phyloP scores from a whole-genome alignment of 2,113 vertebrate species.

The Penelope pileata region DNA sequence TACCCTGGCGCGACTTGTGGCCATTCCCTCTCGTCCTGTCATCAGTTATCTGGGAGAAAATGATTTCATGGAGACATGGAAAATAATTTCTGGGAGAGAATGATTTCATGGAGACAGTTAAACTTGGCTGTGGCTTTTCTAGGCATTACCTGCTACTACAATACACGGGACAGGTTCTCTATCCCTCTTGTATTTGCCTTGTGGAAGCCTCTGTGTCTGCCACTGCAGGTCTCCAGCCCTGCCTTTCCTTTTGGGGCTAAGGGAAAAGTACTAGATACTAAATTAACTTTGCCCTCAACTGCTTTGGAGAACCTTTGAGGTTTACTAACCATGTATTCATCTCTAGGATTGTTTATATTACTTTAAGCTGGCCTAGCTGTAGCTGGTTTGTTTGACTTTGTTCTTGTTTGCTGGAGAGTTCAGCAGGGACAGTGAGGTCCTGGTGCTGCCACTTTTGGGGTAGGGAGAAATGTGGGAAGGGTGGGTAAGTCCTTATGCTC shows the following conservation, averaged over 20 bases:
- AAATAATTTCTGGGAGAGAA: too few species aligned
- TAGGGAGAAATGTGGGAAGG: not conserved
- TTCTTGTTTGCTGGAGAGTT: not conserved
- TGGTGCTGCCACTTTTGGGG: not conserved
- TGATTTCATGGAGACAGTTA: not conserved
- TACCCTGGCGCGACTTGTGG: too few species aligned
- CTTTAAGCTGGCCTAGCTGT: not conserved
- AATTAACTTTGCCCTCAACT: not conserved
- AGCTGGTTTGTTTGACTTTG: not conserved
- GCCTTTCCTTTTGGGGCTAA: not conserved
- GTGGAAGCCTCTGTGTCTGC: rapidly evolving
- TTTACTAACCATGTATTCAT: not conserved
- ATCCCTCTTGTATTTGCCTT: not conserved
- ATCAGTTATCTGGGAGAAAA: too few species aligned
- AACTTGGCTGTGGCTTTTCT: not conserved
- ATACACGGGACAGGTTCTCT: not conserved
- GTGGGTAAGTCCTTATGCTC: not conserved
- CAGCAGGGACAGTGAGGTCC: not conserved
- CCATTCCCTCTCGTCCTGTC: too few species aligned
- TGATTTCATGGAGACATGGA: too few species aligned
- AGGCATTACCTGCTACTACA: not conserved
- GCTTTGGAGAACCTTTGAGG: not conserved
- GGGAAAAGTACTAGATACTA: not conserved
- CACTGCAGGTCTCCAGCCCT: not conserved
- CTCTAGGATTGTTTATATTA: not conserved